Percentiles rank a stretch among this genome's conserved stretches.
phyloP scores from a whole-genome alignment of 2,113 vertebrate species.

The Sula dactylatra region DNA sequence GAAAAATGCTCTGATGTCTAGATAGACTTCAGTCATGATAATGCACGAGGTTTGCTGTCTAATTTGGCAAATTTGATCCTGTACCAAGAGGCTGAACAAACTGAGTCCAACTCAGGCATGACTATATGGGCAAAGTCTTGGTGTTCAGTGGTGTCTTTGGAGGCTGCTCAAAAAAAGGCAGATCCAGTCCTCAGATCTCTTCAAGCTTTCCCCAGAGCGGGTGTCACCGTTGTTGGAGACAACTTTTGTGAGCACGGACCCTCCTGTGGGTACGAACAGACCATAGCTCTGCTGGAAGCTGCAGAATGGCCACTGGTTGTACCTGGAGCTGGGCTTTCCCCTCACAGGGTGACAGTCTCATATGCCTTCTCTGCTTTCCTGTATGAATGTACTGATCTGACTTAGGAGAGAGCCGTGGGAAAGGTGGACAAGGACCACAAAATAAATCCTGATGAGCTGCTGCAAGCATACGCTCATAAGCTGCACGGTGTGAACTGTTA shows the following conservation, averaged over 20 bases:
- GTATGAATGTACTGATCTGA: not conserved
- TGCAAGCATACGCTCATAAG: not conserved
- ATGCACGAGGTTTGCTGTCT: accelerated
- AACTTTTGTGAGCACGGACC: not conserved
- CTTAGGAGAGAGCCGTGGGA: not conserved
- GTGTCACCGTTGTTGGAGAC: not conserved
- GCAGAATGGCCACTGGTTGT: not conserved
- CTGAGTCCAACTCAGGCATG: not conserved
- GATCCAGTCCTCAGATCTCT: not conserved
- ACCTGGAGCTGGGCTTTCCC: not conserved
- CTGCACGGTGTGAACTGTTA: not conserved
- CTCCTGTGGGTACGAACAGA: not conserved
- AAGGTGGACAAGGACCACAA: not conserved
- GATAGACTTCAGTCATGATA: not conserved
- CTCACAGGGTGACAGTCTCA: accelerated
- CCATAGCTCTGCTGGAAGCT: not conserved
- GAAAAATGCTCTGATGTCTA: not conserved
- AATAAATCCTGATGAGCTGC: not conserved
- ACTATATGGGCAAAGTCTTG: not conserved
- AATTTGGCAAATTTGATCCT: not conserved
- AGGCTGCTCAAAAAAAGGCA: not conserved
- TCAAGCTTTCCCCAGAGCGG: not conserved
- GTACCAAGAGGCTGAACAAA: not conserved
- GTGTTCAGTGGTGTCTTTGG: not conserved
- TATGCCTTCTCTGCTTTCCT: not conserved